Percentiles rank a stretch among this genome's conserved stretches.
These are phyloP conservation scores for Tapirus terrestris DNA, from an alignment of 2,113 vertebrate genomes.

Conservation along the genomic window DNA sequence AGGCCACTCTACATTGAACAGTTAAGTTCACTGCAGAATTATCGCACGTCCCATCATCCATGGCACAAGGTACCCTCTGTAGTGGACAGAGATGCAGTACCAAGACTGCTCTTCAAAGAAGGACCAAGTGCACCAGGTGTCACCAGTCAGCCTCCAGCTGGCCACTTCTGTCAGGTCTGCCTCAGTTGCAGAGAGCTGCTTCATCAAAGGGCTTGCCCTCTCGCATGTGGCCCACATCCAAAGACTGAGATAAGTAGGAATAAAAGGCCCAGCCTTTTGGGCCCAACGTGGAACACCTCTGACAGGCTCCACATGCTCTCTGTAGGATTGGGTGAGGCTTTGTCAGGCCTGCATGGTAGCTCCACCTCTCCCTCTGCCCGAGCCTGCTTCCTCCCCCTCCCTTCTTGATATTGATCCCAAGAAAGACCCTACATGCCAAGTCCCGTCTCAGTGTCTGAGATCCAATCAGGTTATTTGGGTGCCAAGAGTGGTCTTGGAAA, in stretches of 20 bases:
- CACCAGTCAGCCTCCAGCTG: background rate
- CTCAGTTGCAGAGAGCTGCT: background rate
- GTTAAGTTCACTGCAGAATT: background rate
- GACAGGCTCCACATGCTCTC: background rate
- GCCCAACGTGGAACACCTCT: background rate
- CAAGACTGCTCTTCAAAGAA: background rate
- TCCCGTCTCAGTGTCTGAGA: background rate
- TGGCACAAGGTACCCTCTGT: background rate
- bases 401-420: background rate
- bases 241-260: background rate
- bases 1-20: background rate
- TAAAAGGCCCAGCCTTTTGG: background rate
- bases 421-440: background rate
- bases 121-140: background rate
- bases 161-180: background rate
- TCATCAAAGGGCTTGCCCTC: background rate
- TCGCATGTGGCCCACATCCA: background rate
- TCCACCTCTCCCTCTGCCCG: background rate
- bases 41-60: background rate
- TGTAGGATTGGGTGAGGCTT: background rate
- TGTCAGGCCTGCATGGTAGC: background rate
- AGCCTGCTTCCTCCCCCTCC: background rate
- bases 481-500: background rate
- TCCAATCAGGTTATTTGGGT: background rate
- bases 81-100: background rate